A percentile compares a stretch with the other conserved stretches of the same genome.
Conservation (phyloP, 2,888 invertebrate species). For the Ashinkailepas kermadecensis region DNA sequence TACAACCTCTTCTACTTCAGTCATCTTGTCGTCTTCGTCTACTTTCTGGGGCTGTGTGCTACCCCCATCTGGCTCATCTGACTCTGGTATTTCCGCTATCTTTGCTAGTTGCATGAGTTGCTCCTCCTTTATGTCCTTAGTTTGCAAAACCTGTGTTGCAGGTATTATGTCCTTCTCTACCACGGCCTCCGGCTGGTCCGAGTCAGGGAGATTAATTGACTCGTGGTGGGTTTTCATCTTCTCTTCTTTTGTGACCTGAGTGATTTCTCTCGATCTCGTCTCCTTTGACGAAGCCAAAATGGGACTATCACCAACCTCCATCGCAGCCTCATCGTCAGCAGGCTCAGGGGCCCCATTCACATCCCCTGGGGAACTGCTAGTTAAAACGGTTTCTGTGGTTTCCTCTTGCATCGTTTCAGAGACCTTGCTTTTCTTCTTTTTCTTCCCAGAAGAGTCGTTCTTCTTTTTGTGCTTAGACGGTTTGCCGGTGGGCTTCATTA, state of each 20-base stretch:
- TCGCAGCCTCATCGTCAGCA: too few relatives aligned
- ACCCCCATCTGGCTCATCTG: background rate
- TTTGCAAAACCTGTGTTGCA: background rate
- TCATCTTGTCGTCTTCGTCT: background rate
- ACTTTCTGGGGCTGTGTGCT: background rate
- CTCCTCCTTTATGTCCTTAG: background rate
- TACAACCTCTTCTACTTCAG: background rate
- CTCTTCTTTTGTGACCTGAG: background rate
- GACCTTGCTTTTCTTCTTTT: constrained; percentile 7
- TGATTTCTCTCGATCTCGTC: background rate
- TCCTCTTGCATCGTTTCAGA: background rate
- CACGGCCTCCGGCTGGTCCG: background rate
- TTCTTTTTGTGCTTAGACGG: constrained; percentile 1
- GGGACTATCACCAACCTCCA: too few relatives aligned
- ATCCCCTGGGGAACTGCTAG: too few relatives aligned
- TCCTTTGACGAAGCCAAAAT: background rate
- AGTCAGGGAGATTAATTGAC: background rate
- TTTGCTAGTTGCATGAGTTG: background rate
- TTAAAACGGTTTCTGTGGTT: background rate
- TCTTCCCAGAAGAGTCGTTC: background rate
- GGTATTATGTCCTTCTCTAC: background rate
- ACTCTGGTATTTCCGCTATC: background rate
- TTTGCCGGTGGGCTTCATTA: background rate
- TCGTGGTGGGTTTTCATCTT: background rate
- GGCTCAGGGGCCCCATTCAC: too few relatives aligned